Percentiles rank a stretch among this genome's conserved stretches.
These are phyloP conservation scores for Halichoerus grypus DNA, from an alignment of 2,113 vertebrate genomes.

Conservation along the genomic window DNA sequence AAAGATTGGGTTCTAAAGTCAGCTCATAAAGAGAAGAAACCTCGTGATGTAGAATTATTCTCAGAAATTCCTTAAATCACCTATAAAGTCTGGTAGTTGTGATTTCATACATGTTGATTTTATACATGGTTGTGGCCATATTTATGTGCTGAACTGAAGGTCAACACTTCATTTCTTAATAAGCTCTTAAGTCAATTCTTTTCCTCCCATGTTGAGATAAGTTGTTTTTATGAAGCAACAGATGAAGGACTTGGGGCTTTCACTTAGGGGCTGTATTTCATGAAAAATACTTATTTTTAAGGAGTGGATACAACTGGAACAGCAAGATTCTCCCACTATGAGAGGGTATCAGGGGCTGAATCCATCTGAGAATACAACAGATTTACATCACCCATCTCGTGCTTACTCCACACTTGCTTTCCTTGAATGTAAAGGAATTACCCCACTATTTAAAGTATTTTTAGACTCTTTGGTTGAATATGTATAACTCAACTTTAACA, in stretches of 20 bases:
- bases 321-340: background rate
- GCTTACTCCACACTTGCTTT: background rate
- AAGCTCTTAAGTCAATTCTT: background rate
- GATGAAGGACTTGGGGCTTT: background rate
- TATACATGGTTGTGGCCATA: background rate
- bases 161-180: background rate
- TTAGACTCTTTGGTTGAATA: background rate
- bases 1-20: background rate
- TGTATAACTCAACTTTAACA: background rate
- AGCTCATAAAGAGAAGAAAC: background rate
- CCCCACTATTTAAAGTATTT: background rate
- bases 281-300: background rate
- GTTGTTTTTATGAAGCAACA: background rate
- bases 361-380: background rate
- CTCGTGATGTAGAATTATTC: background rate
- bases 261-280: background rate
- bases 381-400: background rate
- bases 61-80: background rate
- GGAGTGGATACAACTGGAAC: background rate
- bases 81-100: background rate
- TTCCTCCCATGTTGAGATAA: background rate
- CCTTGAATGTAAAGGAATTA: background rate
- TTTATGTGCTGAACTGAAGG: background rate
- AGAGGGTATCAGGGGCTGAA: background rate
- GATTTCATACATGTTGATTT: background rate